Evolutionary conservation across 92 coral and sea anemone species (phyloP).

Genomic region (Phymanthus crucifer): DNA sequence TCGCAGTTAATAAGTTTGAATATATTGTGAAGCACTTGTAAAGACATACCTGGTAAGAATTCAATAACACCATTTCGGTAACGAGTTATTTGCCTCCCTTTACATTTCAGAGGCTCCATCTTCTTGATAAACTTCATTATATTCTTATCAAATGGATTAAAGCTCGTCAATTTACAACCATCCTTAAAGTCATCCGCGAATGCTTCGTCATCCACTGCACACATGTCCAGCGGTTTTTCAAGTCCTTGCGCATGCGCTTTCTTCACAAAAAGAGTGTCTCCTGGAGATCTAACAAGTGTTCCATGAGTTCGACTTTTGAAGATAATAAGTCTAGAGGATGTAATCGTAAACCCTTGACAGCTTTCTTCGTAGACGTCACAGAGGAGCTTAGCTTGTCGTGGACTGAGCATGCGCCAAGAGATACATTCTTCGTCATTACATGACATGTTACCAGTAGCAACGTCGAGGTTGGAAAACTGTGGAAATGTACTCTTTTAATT

Average conservation of each 20-base stretch:
- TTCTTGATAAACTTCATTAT: conserved; percentile 61
- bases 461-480: conserved; percentile 54
- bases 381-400: conserved; percentile 54
- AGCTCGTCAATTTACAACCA: conserved; percentile 68
- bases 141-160: conserved; percentile 77
- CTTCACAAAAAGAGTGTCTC: conserved; percentile 56
- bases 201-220: conserved; percentile 59
- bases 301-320: conserved; percentile 57
- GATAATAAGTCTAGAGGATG: conserved; percentile 43
- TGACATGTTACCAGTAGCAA: conserved; percentile 55
- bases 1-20: background rate
- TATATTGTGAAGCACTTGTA: background rate
- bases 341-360: conserved; percentile 76
- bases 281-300: conserved; percentile 44
- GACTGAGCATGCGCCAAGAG: conserved; percentile 26
- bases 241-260: conserved; percentile 45
- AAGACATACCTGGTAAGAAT: conserved; percentile 1
- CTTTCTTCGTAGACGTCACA: conserved; percentile 57
- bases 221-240: conserved; percentile 48
- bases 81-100: conserved; percentile 64
- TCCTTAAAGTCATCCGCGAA: conserved; percentile 23
- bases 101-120: conserved; percentile 60
- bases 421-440: conserved; percentile 50
- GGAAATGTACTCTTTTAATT: no score
- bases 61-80: conserved; percentile 69